Conservation (phyloP, 1,140 invertebrate species). For the Teleogryllus occipitalis region DNA sequence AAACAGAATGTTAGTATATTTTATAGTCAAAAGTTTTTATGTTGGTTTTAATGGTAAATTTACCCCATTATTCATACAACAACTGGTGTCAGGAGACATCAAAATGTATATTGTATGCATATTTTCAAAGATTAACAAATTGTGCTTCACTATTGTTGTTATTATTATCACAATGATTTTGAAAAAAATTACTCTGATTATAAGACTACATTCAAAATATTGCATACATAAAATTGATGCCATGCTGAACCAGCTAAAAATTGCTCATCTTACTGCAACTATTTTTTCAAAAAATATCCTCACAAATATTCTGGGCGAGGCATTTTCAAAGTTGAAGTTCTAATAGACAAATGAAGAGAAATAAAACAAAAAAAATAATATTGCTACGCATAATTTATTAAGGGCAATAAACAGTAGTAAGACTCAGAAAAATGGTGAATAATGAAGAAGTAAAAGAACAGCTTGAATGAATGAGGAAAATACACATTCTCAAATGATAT, state of each 20-base stretch:
- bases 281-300: background rate
- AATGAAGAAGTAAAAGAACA: no score
- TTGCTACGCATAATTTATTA: no score
- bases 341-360: no score
- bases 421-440: no score
- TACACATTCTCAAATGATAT: no score
- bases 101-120: slow-evolving; percentile 2
- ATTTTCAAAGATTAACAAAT: background rate
- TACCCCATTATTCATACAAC: slow-evolving; percentile 36
- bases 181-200: background rate
- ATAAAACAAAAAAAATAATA: no score
- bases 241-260: slow-evolving; percentile 11
- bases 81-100: slow-evolving; percentile 24
- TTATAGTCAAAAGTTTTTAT: slow-evolving; percentile 37
- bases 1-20: slow-evolving; percentile 51
- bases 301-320: background rate
- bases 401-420: no score
- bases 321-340: no score
- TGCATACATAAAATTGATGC: background rate
- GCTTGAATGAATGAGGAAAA: no score
- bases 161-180: no score
- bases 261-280: background rate
- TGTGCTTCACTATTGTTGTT: no score
- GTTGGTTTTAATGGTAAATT: slow-evolving; percentile 32
- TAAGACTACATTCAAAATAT: background rate